Base-by-base conservation (phyloP, 2,888 invertebrate genomes). In the Epicampocera succincta region DNA sequence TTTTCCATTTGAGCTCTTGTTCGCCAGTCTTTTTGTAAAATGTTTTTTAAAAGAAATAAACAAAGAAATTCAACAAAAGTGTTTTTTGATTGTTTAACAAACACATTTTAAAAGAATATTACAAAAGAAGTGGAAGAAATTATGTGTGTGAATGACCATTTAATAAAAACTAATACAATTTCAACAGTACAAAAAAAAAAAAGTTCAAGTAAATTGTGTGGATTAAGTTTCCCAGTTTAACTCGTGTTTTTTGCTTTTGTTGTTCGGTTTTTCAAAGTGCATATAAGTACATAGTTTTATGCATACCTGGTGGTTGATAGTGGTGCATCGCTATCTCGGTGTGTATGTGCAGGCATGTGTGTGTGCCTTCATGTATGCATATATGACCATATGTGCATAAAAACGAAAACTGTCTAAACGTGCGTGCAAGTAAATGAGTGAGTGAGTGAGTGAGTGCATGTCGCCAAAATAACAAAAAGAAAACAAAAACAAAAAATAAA, bases 311-410 rank as follows among this genome's bases (percentile, higher is more conserved):
- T 52, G 33, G 25, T 52, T 58, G 58, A 54, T 72, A 63, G 61
- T 76, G 61, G 72, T 77, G 77, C 77, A 77, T 81, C 61, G 69
- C 15, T 11, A 81, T 81, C 68, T 80, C 72, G 48, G 46, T 46
- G 60, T 66, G 60, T 44, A n/a, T 19, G 5, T 25, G 25, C 25
- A 25, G 2, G 5, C 3, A 25, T 25, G 5, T 25, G 25, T 25
- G 5, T 25, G 25, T 25, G 5, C 38, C 25, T 19, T 44, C 21
- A 50, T 21, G 25, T 33, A 11, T 13, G 48, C 5, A 50, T 29
- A 29, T 40, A n/a, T 17, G n/a, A n/a, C n/a, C n/a, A n/a, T n/a
- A 19, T 66, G 5, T 56, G 17, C 44, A 40, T 33, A 2, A 48
- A 25, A 19, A 73, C 29, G 50, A 74, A 33, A 21, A 76, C 25